phyloP scores from a whole-genome alignment of 2,888 invertebrate genomes.

The Drosophila bunnanda region DNA sequence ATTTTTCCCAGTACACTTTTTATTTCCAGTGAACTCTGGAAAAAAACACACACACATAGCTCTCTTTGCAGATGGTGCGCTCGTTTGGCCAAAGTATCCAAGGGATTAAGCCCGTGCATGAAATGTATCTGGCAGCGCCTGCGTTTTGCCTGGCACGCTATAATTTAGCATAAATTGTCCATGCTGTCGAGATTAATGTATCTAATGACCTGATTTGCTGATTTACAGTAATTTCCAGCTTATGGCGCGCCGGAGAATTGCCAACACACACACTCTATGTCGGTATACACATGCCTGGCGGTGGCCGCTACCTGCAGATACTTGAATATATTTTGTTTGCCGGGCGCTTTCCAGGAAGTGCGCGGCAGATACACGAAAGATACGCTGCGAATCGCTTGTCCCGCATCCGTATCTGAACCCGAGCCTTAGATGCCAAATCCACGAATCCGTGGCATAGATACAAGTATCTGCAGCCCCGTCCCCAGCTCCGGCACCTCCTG shows the following conservation, averaged over 20 bases:
- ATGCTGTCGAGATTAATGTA: slow-evolving; percentile 81
- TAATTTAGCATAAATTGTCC: slow-evolving; percentile 79
- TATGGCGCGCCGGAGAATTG: slow-evolving; percentile 46
- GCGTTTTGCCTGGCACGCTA: slow-evolving; percentile 64
- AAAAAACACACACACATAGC: slow-evolving; percentile 13
- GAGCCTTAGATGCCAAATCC: slow-evolving; percentile 31
- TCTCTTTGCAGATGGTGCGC: slow-evolving; percentile 36
- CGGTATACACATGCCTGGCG: slow-evolving; percentile 16
- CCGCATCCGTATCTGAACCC: slow-evolving; percentile 53
- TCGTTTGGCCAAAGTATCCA: slow-evolving; percentile 48
- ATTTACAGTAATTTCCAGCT: slow-evolving; percentile 80
- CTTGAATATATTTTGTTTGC: slow-evolving; percentile 52
- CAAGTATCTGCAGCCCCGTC: slow-evolving; percentile 5
- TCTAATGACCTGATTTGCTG: slow-evolving; percentile 81
- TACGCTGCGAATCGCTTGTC: slow-evolving; percentile 22
- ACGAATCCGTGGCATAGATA: slow-evolving; percentile 17
- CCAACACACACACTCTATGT: slow-evolving; percentile 33
- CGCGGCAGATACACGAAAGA: slow-evolving; percentile 64
- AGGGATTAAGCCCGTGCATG: slow-evolving; percentile 59
- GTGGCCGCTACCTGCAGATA: slow-evolving; percentile 61
- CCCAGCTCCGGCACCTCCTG: slow-evolving; percentile 36
- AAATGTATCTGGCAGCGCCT: slow-evolving; percentile 49
- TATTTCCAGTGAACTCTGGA: slow-evolving; percentile 11
- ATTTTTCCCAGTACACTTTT: not conserved
- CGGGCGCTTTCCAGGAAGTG: slow-evolving; percentile 71